Percentiles rank a stretch among this genome's conserved stretches.
phyloP scores from a whole-genome alignment of 2,888 invertebrate species.

The Nephrotoma appendiculata region DNA sequence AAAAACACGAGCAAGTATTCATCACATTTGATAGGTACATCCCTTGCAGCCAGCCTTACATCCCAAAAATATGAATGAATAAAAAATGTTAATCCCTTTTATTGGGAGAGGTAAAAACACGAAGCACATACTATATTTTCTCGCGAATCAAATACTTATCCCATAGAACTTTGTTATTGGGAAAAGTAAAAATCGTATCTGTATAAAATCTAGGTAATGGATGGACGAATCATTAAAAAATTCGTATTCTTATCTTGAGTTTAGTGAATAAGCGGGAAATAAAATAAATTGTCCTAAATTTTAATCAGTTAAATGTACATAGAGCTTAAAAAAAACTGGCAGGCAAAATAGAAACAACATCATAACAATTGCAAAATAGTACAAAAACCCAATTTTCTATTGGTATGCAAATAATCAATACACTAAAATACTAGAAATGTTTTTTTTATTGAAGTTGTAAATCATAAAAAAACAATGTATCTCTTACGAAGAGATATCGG shows the following conservation, averaged over 20 bases:
- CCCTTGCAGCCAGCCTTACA: no score
- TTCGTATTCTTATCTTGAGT: not conserved
- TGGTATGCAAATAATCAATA: not conserved
- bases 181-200: not conserved
- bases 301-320: not conserved
- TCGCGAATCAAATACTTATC: no score
- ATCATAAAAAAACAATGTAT: not conserved
- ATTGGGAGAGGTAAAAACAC: no score
- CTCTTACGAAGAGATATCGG: not conserved
- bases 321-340: not conserved
- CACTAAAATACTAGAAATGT: not conserved
- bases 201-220: not conserved
- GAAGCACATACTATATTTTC: no score
- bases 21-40: no score
- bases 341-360: not conserved
- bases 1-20: no score
- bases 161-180: no score
- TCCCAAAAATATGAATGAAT: no score
- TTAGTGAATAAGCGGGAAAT: not conserved
- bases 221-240: not conserved
- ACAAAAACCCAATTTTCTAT: not conserved
- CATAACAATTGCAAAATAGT: not conserved
- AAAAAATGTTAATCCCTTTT: no score
- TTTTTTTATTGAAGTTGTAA: not conserved
- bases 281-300: not conserved